phyloP scores from a whole-genome alignment of 2,797 vertebrate genomes.

The Bovichtus variegatus region DNA sequence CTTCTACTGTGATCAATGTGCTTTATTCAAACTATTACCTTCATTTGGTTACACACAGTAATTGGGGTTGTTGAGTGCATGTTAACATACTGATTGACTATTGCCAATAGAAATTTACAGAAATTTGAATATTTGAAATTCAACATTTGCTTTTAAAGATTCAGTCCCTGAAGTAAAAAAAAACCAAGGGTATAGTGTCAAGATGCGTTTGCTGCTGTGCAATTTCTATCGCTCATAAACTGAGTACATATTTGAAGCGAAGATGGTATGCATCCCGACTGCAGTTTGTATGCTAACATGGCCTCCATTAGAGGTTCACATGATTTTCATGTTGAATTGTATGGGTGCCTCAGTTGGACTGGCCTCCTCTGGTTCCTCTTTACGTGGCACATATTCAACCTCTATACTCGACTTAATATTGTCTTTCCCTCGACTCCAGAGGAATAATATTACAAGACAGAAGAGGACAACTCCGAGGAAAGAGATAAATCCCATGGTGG shows the following conservation, averaged over 20 bases:
- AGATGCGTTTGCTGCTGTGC: slow-evolving; percentile 77
- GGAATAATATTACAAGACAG: slow-evolving; percentile 97
- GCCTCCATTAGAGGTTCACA: slow-evolving; percentile 78
- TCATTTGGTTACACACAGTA: slow-evolving; percentile 53
- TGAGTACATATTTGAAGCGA: slow-evolving; percentile 73
- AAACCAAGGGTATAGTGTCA: slow-evolving; percentile 70
- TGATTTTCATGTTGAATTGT: slow-evolving; percentile 99
- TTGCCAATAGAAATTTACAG: slow-evolving; percentile 91
- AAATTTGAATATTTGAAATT: slow-evolving; percentile 86
- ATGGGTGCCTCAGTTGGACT: slow-evolving; percentile 90
- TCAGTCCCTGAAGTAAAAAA: slow-evolving; percentile 81
- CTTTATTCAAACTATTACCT: slow-evolving; percentile 72
- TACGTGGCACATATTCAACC: slow-evolving; percentile 97
- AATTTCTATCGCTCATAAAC: slow-evolving; percentile 68
- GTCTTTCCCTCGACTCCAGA: slow-evolving; percentile 98
- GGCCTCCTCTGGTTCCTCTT: slow-evolving; percentile 91
- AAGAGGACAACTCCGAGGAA: slow-evolving; percentile 98
- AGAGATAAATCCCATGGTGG: slow-evolving; percentile 99
- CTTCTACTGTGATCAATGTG: slow-evolving; percentile 29
- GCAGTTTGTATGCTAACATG: slow-evolving; percentile 56
- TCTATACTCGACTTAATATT: slow-evolving; percentile 97
- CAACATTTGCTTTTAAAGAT: slow-evolving; percentile 81
- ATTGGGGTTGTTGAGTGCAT: slow-evolving; percentile 54
- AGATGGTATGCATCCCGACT: slow-evolving; percentile 60
- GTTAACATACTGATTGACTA: slow-evolving; percentile 75